These are phyloP conservation scores for Ictidomys tridecemlineatus DNA, from an alignment of 2,113 vertebrate species.

Conservation along the genomic window DNA sequence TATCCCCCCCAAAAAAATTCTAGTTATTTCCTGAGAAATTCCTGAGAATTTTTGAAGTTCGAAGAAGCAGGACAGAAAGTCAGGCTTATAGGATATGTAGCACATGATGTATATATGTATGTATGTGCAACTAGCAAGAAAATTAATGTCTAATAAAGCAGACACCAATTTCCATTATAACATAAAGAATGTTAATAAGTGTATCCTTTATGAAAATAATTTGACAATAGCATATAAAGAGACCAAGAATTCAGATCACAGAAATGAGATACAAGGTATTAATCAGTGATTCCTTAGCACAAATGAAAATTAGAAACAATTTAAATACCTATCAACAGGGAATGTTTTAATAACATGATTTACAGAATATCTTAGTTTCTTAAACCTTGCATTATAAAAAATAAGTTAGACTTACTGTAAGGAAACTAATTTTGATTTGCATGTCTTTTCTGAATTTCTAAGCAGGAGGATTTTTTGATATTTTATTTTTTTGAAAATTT, in stretches of 20 bases:
- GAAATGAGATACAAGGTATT: neutral
- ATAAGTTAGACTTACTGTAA: neutral
- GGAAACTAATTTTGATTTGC: neutral
- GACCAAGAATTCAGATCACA: neutral
- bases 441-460: constrained; percentile 53
- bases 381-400: constrained; percentile 10
- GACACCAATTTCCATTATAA: neutral
- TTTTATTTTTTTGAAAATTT: neutral
- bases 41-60: neutral
- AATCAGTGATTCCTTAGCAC: neutral
- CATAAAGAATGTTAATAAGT: neutral
- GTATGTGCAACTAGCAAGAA: neutral
- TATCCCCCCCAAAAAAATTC: no score
- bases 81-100: neutral
- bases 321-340: neutral
- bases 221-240: neutral
- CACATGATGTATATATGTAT: neutral
- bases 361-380: constrained; percentile 34
- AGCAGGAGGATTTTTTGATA: neutral
- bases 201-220: neutral
- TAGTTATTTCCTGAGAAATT: neutral
- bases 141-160: neutral
- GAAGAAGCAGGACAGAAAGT: neutral
- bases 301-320: constrained; percentile 19
- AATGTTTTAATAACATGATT: constrained; percentile 22